Conservation (phyloP, 2,797 vertebrate genomes). For the Tachyglossus aculeatus region DNA sequence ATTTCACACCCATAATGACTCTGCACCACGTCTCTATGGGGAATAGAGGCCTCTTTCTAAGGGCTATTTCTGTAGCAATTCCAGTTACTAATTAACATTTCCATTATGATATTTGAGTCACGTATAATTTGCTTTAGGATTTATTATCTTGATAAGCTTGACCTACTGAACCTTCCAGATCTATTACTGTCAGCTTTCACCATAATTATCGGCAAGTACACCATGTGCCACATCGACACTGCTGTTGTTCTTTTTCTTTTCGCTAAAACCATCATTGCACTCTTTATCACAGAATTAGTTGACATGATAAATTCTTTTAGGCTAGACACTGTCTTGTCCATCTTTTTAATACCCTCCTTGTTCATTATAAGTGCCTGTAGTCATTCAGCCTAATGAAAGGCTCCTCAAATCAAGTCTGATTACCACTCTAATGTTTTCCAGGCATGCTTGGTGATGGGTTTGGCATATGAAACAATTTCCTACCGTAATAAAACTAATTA, state of each 20-base stretch:
- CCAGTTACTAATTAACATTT: conserved; percentile 54
- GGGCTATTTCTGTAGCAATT: conserved; percentile 24
- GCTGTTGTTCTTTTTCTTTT: conserved; percentile 26
- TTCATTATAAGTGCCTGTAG: conserved; percentile 61
- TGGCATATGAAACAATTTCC: conserved; percentile 79
- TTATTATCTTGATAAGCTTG: conserved; percentile 61
- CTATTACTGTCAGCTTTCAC: conserved; percentile 55
- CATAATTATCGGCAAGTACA: conserved; percentile 52
- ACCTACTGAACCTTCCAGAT: conserved; percentile 58
- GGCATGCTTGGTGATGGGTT: conserved; percentile 69
- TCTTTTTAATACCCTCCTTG: conserved; percentile 58
- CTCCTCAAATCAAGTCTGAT: conserved; percentile 66
- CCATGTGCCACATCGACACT: conserved; percentile 20
- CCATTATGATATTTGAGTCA: conserved; percentile 58
- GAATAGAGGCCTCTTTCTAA: too few relatives aligned
- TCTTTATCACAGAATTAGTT: conserved; percentile 54
- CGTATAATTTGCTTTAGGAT: conserved; percentile 52
- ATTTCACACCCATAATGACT: too few relatives aligned
- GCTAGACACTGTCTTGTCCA: conserved; percentile 28
- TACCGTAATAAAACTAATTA: conserved; percentile 80
- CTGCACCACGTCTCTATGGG: too few relatives aligned
- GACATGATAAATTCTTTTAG: conserved; percentile 53
- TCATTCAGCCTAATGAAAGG: conserved; percentile 65
- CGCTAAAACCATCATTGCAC: conserved; percentile 28
- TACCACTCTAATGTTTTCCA: conserved; percentile 72